Evolutionary conservation across 2,113 vertebrate species (phyloP).

Genomic region (Pelmatolapia mariae): DNA sequence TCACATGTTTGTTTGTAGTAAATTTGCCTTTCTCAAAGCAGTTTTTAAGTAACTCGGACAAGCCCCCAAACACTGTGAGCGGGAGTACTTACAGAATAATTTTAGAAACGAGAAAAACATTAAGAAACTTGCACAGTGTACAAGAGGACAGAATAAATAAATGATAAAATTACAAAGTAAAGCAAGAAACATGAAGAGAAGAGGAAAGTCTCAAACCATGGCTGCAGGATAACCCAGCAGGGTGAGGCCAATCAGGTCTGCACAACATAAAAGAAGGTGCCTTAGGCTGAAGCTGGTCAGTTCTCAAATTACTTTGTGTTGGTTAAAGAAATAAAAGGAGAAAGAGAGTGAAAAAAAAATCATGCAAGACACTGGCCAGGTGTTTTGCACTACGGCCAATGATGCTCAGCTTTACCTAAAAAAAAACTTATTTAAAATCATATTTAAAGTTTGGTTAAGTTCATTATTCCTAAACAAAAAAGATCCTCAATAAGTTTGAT

Average conservation of each 20-base stretch:
- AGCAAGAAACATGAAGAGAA: background rate
- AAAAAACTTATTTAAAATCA: background rate
- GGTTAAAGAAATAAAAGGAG: background rate
- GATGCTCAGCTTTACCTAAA: background rate
- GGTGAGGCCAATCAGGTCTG: background rate
- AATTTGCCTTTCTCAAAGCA: background rate
- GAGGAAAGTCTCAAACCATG: background rate
- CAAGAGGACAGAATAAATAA: background rate
- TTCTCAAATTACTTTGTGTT: background rate
- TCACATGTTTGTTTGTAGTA: background rate
- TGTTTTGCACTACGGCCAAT: background rate
- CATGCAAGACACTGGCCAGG: background rate
- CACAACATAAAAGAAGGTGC: background rate
- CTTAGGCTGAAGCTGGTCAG: background rate
- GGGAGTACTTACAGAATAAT: background rate
- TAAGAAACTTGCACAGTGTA: background rate
- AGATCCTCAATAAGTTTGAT: background rate
- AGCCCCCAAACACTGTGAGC: background rate
- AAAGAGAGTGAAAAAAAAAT: background rate
- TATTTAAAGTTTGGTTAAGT: background rate
- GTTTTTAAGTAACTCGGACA: background rate
- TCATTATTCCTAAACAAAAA: background rate
- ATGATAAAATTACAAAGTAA: background rate
- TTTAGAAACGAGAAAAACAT: background rate
- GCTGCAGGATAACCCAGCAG: background rate